Base-by-base conservation (phyloP, 30 jellyfish, hydroid and myxozoan species). In the Aurelia aurita region DNA sequence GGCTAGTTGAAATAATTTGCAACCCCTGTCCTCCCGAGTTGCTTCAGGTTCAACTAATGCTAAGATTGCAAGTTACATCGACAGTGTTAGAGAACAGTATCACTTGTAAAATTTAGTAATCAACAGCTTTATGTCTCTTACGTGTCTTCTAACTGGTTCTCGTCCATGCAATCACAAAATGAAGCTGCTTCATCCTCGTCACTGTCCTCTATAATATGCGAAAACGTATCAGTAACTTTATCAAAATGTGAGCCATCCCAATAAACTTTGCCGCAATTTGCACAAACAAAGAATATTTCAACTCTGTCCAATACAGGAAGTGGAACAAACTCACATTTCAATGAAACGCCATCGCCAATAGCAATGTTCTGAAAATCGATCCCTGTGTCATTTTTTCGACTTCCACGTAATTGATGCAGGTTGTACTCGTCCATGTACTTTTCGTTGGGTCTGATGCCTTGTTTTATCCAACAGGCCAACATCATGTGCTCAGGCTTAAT, bases 181-280 rank as follows among this genome's bases (percentile, higher is more conserved):
- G 61, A 25, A 19, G 15, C 39, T 25, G 12, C 35, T 11, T 68
- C 66, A 32, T 84, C 91, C 7, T 10, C 79, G 23, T 67, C 88
- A 1, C 76, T 70, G 82, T 77, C 75, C 7, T 34, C 89, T 23
- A 91, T 70, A 14, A 91, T 61, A 58, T 84, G 92, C 49, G 87
- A 19, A 66, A 77, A 91, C 55, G 71, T 88, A 5, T 85, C 87
- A 3, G 59, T 43, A 19, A 85, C 87, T 34, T 67, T 84, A 22
- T 80, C 89, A 39, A 66, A 72, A 68, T 92, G 96, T 16, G 92
- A 81, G 20, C 96, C 96, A 29, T 79, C 89, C 98, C 98, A 92
- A 27, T 72, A 92, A 45, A 92, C 87, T 39, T 92, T 87, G 58
- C 97, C 98, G 65, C 98, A 92, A 9, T 34, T 20, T 19, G 67